Evolutionary conservation across 1,140 invertebrate genomes (phyloP).

Genomic region (Dreissena rostriformis): DNA sequence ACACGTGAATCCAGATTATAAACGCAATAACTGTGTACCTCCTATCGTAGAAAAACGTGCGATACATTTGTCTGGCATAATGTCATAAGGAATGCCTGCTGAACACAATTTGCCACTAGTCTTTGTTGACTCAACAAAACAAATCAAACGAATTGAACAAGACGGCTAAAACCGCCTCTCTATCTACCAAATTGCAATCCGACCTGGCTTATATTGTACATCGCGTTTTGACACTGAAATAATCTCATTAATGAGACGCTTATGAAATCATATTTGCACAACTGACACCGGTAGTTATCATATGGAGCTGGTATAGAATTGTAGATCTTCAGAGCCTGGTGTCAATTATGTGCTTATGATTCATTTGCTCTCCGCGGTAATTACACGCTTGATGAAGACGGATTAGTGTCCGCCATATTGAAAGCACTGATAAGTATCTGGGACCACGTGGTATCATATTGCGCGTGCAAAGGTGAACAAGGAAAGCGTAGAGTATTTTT

Average conservation of each 20-base stretch:
- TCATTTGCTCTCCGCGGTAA: slow-evolving; percentile 40
- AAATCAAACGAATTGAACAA: slow-evolving; percentile 50
- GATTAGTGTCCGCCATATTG: neutral
- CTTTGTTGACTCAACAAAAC: slow-evolving; percentile 46
- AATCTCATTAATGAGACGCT: slow-evolving; percentile 14
- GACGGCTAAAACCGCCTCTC: slow-evolving; percentile 24
- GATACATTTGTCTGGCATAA: no score
- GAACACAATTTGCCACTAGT: neutral
- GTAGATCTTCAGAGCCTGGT: neutral
- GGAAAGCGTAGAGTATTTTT: no score
- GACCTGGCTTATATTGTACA: slow-evolving; percentile 33
- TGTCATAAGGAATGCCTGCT: no score
- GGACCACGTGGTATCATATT: no score
- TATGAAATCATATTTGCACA: slow-evolving; percentile 6
- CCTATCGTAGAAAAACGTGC: no score
- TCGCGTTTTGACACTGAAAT: slow-evolving; percentile 43
- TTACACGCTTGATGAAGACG: slow-evolving; percentile 10
- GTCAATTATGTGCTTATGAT: slow-evolving; percentile 29
- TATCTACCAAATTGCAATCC: slow-evolving; percentile 37
- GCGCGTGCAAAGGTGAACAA: no score
- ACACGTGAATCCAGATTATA: no score
- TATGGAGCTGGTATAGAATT: neutral
- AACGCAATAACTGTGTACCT: no score
- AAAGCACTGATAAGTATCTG: no score
- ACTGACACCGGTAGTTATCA: slow-evolving; percentile 3